These are phyloP conservation scores for Oxytorus armatus DNA, from an alignment of 2,888 invertebrate species.

Conservation along the genomic window DNA sequence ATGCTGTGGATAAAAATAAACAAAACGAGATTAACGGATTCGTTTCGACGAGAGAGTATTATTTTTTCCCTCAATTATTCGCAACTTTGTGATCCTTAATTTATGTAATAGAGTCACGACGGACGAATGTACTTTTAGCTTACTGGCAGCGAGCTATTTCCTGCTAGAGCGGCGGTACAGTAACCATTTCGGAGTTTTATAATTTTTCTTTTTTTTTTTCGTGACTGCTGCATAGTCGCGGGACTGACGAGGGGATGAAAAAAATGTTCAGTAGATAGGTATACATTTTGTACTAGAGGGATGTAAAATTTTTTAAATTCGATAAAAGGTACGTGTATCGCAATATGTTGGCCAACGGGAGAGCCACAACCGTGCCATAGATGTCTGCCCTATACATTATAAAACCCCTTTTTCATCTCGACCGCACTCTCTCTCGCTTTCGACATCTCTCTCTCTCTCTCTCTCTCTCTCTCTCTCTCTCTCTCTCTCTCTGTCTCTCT, in stretches of 20 bases:
- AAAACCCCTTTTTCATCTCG: constrained; percentile 14
- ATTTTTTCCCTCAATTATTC: constrained; percentile 45
- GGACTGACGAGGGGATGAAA: constrained; percentile 5
- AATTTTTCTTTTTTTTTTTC: not conserved
- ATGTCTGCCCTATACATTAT: constrained; percentile 24
- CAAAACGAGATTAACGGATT: not conserved
- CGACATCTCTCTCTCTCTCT: too few species aligned
- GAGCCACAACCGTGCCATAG: constrained; percentile 14
- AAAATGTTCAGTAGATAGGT: not conserved
- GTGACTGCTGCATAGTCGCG: not conserved
- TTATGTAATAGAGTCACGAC: constrained; percentile 6
- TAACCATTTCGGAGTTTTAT: constrained; percentile 2
- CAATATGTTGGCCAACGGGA: constrained; percentile 37
- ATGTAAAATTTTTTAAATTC: constrained; percentile 7
- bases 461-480: constrained; percentile 1
- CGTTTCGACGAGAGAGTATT: not conserved
- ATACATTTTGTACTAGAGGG: not conserved
- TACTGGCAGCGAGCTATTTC: not conserved
- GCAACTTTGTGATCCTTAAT: constrained; percentile 29
- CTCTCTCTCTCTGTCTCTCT: not conserved
- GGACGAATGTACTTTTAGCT: not conserved
- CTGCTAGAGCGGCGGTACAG: not conserved
- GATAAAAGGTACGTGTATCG: constrained; percentile 3
- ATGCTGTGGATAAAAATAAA: too few species aligned
- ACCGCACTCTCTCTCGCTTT: constrained; percentile 16